Evolutionary conservation across 2,797 vertebrate genomes (phyloP).

Genomic region (Sebastes cheni): DNA sequence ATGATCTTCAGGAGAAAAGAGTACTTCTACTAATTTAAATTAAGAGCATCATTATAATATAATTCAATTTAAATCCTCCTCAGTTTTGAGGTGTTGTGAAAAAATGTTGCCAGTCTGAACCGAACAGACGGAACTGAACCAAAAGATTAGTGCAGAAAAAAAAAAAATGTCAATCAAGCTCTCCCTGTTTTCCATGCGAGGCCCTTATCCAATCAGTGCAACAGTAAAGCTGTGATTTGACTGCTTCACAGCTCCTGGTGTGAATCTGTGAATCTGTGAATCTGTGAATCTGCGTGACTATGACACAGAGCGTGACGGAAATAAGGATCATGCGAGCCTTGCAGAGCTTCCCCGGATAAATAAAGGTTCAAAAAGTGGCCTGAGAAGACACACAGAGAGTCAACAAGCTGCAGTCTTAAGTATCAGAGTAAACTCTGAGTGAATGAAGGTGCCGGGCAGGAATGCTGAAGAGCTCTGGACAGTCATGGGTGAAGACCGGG

Average conservation of each 20-base stretch:
- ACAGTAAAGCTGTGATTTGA: no score
- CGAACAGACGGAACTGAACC: no score
- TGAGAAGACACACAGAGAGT: neutral
- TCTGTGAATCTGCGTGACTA: constrained; percentile 23
- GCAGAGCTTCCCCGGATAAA: constrained; percentile 24
- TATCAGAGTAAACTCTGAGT: constrained; percentile 7
- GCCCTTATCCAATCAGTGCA: no score
- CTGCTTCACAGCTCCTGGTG: neutral
- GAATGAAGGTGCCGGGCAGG: neutral
- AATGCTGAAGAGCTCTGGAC: neutral
- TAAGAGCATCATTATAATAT: neutral
- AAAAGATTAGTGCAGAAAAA: no score
- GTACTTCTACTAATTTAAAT: neutral
- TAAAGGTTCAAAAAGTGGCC: neutral
- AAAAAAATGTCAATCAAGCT: neutral
- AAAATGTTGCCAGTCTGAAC: neutral
- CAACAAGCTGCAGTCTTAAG: constrained; percentile 18
- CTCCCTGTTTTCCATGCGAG: no score
- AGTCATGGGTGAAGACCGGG: neutral
- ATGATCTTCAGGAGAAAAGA: neutral
- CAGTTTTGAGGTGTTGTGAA: neutral
- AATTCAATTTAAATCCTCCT: neutral
- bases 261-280: constrained; percentile 35
- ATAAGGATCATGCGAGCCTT: neutral
- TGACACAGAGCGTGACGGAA: neutral